Base-by-base conservation (phyloP, 30 jellyfish, hydroid and myxozoan genomes). In the Hydractinia symbiolongicarpus region DNA sequence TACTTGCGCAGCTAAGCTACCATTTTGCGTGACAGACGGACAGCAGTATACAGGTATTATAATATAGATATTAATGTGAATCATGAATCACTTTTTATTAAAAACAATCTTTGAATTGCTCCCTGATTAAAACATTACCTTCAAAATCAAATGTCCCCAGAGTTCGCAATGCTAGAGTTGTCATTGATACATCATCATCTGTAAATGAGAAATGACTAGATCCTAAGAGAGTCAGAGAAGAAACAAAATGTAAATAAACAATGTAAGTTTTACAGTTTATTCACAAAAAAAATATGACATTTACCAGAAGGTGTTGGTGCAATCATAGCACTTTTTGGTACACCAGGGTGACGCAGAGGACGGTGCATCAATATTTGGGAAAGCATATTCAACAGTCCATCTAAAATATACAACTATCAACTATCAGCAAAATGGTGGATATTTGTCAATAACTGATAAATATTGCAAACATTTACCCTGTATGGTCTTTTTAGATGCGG, bases 61-160 rank as follows among this genome's bases (percentile, higher is more conserved):
- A n/a, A n/a, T n/a, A n/a, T n/a, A n/a, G n/a, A n/a, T n/a, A n/a
- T 16, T 60, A 16, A 13, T 14, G 16, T 60, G 70, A 14, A 60
- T 60, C 17, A 13, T 60, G 44, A 30, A 30, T 2, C n/a, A n/a
- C 44, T 30, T 30, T 30, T 30, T 30, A 30, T 30, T 30, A 30
- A 30, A 30, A 1, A 30, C 44, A 30, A 30, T 30, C 44, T 30
- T 2, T 30, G 44, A 30, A 30, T 30, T 30, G 44, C 44, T 30
- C 44, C 44, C 44, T 30, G 44, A 64, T n/a, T 49, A 5, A 81
- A 8, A 57, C 30, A 69, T 14, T 55, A 89, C 96, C 95, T 83
- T 89, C 96, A 80, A 89, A 89, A 67, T 89, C 96, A 79, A 89
- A 89, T 21, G 96, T 89, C 49, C 96, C 96, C 55, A 89, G 95